These are phyloP conservation scores for Accipiter virgatus DNA, from an alignment of 2,113 vertebrate species.

Conservation along the genomic window DNA sequence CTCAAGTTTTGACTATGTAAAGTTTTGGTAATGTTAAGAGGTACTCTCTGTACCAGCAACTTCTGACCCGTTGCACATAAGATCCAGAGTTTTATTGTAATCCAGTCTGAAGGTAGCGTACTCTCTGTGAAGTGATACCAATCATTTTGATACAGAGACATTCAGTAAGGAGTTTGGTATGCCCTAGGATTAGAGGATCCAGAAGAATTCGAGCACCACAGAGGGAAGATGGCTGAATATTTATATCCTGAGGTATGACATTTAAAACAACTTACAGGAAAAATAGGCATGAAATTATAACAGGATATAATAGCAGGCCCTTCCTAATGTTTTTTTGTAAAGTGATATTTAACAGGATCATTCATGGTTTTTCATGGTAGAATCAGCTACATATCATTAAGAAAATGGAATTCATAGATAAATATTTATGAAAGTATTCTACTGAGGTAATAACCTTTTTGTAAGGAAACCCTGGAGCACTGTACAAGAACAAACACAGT, in stretches of 20 bases:
- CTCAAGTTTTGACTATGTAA: background rate
- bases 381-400: background rate
- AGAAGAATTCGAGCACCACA: background rate
- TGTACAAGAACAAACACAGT: background rate
- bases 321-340: background rate
- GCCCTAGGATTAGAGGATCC: background rate
- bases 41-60: background rate
- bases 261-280: background rate
- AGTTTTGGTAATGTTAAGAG: background rate
- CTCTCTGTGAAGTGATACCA: background rate
- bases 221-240: background rate
- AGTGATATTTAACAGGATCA: background rate
- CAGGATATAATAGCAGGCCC: background rate
- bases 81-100: background rate
- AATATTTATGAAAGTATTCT: background rate
- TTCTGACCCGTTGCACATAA: background rate
- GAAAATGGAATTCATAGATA: background rate
- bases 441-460: background rate
- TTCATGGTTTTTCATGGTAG: background rate
- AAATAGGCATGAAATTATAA: background rate
- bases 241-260: background rate
- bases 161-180: background rate
- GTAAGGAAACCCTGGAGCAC: background rate
- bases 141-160: background rate
- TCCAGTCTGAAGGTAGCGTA: background rate